Base-by-base conservation (phyloP, 53 echinoderm and acorn worm genomes). In the Crossaster papposus region DNA sequence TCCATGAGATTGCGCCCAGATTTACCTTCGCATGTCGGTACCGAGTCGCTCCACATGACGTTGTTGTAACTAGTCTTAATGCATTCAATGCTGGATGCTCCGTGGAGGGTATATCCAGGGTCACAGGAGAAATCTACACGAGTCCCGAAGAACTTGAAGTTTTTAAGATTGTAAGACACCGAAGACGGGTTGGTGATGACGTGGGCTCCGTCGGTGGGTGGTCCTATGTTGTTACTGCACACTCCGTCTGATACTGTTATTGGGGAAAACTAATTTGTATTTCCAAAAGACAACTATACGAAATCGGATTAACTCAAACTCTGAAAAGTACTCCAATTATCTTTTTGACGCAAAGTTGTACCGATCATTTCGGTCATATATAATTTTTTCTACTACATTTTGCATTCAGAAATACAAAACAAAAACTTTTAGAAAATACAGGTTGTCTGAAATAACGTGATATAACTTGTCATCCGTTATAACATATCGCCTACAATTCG, bases 101-200 rank as follows among this genome's bases (percentile, higher is more conserved):
- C 87, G 12, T 77, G 87, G 17, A 87, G 85, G 22, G 58, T 54
- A 77, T 54, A 87, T 36, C 87, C 87, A 62, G 13, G n/a, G 63
- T 87, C 76, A 35, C 87, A 87, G 63, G 35, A 75, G 87, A 87
- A 87, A 35, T 75, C 15, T 62, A 53, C 76, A 10, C 62, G 62
- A 58, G 87, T 87, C 63, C 76, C 62, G 76, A 76, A 77, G 62
- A 87, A 87, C 76, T 77, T 87, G 77, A 36, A 87, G 87, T 87
- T 77, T 14, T 75, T 36, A 2, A 87, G 76, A 58, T 87, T 87
- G 55, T 77, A 77, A 77, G 58, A 37, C 55, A 87, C 24, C 10
- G 62, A 54, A 14, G 0, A 38, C 37, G 87, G 87, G 22, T 87
- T 58, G 37, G 38, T 77, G 64, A 87, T 76, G 58, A 15, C 12